Evolutionary conservation across 1,140 invertebrate genomes (phyloP).

Genomic region (Araneus ventricosus): DNA sequence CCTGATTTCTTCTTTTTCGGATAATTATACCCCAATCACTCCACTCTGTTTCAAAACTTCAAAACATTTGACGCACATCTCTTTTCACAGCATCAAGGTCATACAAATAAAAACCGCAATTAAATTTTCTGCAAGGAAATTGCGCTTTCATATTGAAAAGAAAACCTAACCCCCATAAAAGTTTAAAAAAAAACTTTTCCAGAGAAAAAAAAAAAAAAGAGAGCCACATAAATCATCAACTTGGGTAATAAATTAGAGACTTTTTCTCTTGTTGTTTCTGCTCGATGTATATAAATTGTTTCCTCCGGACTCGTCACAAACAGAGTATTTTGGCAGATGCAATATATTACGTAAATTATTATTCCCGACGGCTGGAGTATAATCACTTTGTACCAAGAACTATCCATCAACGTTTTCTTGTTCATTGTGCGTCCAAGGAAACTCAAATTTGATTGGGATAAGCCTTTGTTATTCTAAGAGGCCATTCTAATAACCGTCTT

Average conservation of each 20-base stretch:
- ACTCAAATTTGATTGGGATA: constrained; percentile 28
- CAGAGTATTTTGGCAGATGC: constrained; percentile 42
- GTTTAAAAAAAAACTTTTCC: not conserved
- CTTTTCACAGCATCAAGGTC: not conserved
- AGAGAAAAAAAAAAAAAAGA: not conserved
- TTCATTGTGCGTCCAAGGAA: constrained; percentile 5
- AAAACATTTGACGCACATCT: not conserved
- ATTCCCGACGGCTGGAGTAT: constrained; percentile 36
- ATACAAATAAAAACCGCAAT: not conserved
- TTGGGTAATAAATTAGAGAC: constrained; percentile 27
- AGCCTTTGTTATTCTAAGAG: not conserved
- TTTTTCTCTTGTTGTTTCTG: not conserved
- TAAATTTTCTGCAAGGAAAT: not conserved
- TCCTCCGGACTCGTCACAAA: constrained; percentile 10
- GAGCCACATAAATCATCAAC: constrained; percentile 37
- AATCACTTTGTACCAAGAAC: constrained; percentile 11
- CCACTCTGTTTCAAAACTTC: not conserved
- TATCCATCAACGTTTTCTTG: constrained; percentile 20
- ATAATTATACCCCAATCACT: not conserved
- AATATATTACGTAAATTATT: constrained; percentile 46
- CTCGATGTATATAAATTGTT: constrained; percentile 34
- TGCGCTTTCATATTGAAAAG: not conserved
- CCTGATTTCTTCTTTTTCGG: not conserved
- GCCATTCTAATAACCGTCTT: not conserved
- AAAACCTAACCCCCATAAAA: not conserved